These are phyloP conservation scores for Crocuta crocuta DNA, from an alignment of 2,113 vertebrate genomes.

Conservation along the genomic window DNA sequence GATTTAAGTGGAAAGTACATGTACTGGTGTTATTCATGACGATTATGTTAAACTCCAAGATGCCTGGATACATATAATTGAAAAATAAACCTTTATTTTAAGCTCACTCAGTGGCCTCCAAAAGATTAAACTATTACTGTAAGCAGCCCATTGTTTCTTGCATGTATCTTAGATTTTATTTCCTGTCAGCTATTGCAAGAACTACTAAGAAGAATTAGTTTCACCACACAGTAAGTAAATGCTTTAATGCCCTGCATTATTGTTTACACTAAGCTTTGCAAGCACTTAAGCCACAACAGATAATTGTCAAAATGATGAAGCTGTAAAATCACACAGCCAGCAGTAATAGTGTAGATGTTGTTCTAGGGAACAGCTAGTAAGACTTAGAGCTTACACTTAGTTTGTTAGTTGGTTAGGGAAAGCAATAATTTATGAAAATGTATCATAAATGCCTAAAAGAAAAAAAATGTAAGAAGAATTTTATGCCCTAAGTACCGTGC, in stretches of 20 bases:
- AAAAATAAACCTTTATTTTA: constrained; percentile 71
- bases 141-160: constrained; percentile 48
- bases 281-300: constrained; percentile 74
- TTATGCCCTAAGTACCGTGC: constrained; percentile 48
- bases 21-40: constrained; percentile 43
- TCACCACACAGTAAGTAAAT: constrained; percentile 15
- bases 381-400: constrained; percentile 57
- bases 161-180: constrained; percentile 66
- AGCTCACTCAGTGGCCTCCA: constrained; percentile 21
- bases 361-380: constrained; percentile 61
- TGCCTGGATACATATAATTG: constrained; percentile 46
- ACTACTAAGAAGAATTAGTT: constrained; percentile 66
- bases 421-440: constrained; percentile 72
- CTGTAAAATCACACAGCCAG: constrained; percentile 62
- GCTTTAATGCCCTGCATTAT: constrained; percentile 58
- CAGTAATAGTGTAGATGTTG: constrained; percentile 64
- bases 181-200: constrained; percentile 56
- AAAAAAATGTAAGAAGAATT: not conserved
- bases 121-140: constrained; percentile 65
- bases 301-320: constrained; percentile 75
- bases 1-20: constrained; percentile 44
- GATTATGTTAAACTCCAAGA: constrained; percentile 54
- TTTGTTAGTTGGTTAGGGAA: constrained; percentile 1
- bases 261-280: constrained; percentile 73
- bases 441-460: constrained; percentile 61